Percentiles rank a stretch among this genome's conserved stretches.
phyloP scores from a whole-genome alignment of 64 coral and sea anemone genomes.

The Hydrozoanthus tunicans region DNA sequence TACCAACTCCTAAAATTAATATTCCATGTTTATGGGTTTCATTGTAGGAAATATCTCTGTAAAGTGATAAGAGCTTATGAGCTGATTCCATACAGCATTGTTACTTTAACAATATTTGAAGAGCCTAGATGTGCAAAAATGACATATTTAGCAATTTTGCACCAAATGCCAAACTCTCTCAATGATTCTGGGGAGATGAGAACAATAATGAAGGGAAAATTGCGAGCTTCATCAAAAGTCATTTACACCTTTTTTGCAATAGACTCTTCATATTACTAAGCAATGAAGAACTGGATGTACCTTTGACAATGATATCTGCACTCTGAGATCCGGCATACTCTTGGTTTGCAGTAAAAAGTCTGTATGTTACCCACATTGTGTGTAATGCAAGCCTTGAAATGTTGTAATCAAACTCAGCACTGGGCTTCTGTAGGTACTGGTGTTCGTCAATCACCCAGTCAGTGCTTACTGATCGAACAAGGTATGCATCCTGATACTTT shows the following conservation, averaged over 20 bases:
- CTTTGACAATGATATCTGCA: neutral
- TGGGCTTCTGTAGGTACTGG: neutral
- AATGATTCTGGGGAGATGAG: no score
- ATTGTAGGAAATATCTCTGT: no score
- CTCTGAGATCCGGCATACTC: neutral
- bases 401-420: neutral
- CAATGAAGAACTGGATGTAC: neutral
- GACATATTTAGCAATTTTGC: no score
- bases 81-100: no score
- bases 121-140: no score
- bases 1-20: no score
- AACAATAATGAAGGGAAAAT: neutral
- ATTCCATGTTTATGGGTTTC: no score
- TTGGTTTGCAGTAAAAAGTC: neutral
- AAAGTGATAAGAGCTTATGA: no score
- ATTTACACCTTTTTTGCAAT: neutral
- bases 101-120: no score
- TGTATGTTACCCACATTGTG: conserved; percentile 48
- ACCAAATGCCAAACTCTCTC: no score
- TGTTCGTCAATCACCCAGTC: conserved; percentile 27
- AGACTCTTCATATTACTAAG: neutral
- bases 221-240: neutral
- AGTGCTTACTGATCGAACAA: conserved; percentile 43
- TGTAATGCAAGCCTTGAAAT: neutral
- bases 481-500: neutral